Evolutionary conservation across 2,113 vertebrate species (phyloP).

Genomic region (Pterocles gutturalis): DNA sequence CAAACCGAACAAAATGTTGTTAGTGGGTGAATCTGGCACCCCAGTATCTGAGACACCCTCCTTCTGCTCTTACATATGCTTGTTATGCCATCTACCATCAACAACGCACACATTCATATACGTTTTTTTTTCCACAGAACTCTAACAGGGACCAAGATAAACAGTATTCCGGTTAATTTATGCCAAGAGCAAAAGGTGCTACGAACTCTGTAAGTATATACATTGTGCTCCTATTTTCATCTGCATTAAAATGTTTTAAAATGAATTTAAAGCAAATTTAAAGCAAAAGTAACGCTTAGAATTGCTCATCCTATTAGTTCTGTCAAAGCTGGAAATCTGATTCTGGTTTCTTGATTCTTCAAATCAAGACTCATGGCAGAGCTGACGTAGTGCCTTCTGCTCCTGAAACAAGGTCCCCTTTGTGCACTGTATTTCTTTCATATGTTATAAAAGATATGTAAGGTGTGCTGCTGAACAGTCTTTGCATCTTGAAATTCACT

Average conservation of each 20-base stretch:
- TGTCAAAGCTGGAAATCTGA: neutral
- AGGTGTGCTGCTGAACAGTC: neutral
- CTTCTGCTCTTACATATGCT: neutral
- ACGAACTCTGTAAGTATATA: constrained; percentile 87
- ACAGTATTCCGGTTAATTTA: constrained; percentile 83
- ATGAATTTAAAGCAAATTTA: neutral
- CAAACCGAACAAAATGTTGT: neutral
- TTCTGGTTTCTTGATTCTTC: neutral
- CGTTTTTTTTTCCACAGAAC: constrained; percentile 78
- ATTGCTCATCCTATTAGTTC: neutral
- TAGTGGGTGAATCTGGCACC: neutral
- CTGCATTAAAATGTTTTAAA: neutral
- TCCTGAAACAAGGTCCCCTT: neutral
- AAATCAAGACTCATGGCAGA: neutral
- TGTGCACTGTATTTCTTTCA: neutral
- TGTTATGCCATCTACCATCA: neutral
- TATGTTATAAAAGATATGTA: fast-evolving
- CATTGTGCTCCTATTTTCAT: neutral
- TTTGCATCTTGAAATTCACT: neutral
- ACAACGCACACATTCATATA: neutral
- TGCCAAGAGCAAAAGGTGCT: constrained; percentile 93
- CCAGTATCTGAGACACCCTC: neutral
- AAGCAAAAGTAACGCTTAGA: neutral
- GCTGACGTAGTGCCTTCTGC: neutral
- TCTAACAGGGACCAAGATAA: constrained; percentile 94